phyloP scores from a whole-genome alignment of 2,113 vertebrate genomes.

The Pollachius pollachius region DNA sequence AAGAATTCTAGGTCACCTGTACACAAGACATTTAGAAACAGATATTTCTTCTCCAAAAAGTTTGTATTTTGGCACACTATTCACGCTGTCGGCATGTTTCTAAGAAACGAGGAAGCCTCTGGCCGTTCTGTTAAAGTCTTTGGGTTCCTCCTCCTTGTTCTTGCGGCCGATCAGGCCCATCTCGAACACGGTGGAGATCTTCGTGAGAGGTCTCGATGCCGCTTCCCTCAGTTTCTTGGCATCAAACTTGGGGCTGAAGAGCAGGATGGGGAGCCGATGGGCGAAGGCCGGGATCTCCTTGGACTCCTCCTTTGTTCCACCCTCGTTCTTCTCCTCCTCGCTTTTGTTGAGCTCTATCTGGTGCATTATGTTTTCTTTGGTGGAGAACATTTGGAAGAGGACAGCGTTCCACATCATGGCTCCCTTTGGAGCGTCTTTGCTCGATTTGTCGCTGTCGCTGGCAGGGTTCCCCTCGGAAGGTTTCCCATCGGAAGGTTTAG shows the following conservation, averaged over 20 bases:
- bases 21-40: conserved; percentile 40
- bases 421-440: conserved; percentile 70
- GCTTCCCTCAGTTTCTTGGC: conserved; percentile 88
- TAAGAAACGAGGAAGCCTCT: conserved; percentile 77
- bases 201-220: conserved; percentile 77
- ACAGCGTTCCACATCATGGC: conserved; percentile 90
- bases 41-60: not conserved
- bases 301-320: conserved; percentile 24
- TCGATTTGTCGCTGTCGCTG: conserved; percentile 33
- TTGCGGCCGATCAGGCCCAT: conserved; percentile 75
- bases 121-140: conserved; percentile 88
- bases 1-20: conserved; percentile 35
- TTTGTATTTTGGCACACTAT: no score
- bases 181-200: conserved; percentile 71
- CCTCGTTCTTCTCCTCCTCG: conserved; percentile 49
- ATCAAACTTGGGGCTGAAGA: conserved; percentile 87
- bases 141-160: conserved; percentile 76
- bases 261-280: conserved; percentile 80
- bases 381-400: conserved; percentile 84
- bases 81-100: not conserved
- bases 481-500: conserved; percentile 23
- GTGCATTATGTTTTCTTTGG: conserved; percentile 74
- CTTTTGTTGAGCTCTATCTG: conserved; percentile 70
- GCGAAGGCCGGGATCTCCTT: conserved; percentile 70
- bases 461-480: not conserved